Evolutionary conservation across 2,113 vertebrate species (phyloP).

Genomic region (Cynoglossus semilaevis): DNA sequence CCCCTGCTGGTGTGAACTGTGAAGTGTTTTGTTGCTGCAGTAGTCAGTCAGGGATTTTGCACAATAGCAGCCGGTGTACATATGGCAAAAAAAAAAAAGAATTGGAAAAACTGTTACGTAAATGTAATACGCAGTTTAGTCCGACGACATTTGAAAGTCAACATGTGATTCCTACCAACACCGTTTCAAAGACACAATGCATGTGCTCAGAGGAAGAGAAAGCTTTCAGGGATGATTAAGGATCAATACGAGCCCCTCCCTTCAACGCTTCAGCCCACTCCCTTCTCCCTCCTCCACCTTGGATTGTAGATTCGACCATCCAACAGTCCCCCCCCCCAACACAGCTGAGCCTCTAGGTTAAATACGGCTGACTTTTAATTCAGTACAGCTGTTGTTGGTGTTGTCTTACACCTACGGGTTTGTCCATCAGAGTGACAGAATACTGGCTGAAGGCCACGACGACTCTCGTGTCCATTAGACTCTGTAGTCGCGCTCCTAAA

Average conservation of each 20-base stretch:
- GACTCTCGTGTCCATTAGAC: background rate
- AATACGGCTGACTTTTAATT: background rate
- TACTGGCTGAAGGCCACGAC: constrained; percentile 10
- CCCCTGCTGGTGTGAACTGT: no score
- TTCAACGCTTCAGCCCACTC: constrained; percentile 9
- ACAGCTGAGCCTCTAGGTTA: constrained; percentile 17
- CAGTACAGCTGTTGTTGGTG: constrained; percentile 4
- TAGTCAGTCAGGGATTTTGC: no score
- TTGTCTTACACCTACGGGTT: constrained; percentile 16
- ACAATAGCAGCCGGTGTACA: no score
- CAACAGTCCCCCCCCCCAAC: background rate
- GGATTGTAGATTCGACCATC: constrained; percentile 25
- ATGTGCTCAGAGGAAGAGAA: constrained; percentile 15
- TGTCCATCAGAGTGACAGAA: constrained; percentile 13
- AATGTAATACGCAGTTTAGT: no score
- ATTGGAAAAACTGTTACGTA: no score
- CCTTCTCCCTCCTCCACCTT: constrained; percentile 17
- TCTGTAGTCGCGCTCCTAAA: no score
- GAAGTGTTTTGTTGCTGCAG: no score
- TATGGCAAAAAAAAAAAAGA: no score
- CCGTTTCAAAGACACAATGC: constrained; percentile 10
- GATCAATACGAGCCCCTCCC: constrained; percentile 37
- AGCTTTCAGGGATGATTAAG: constrained; percentile 42
- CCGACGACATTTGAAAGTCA: no score
- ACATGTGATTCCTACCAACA: background rate